These are phyloP conservation scores for Malurus elegans DNA, from an alignment of 2,113 vertebrate genomes.

Conservation along the genomic window DNA sequence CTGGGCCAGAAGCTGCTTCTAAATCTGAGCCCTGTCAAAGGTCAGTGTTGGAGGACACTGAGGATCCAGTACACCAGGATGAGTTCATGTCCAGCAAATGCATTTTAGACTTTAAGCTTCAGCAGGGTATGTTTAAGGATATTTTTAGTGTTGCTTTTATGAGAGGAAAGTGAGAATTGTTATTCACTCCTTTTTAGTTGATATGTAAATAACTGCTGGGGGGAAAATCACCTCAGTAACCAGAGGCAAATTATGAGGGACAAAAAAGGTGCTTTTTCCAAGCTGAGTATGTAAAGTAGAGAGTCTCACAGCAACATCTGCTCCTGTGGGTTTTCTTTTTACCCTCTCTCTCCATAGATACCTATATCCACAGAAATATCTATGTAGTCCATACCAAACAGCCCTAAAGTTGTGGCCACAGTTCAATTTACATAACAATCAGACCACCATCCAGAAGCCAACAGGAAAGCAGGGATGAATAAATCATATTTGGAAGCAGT, in stretches of 20 bases:
- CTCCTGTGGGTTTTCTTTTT: neutral
- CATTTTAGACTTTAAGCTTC: slow-evolving; percentile 25
- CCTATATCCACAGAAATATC: neutral
- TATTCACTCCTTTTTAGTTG: neutral
- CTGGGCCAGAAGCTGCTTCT: slow-evolving; percentile 2
- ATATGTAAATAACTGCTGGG: slow-evolving; percentile 22
- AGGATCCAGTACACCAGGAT: neutral
- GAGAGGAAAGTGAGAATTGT: neutral
- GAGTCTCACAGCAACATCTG: neutral
- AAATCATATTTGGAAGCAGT: neutral
- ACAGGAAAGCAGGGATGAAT: neutral
- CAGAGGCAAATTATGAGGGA: slow-evolving; percentile 5
- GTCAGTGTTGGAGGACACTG: neutral
- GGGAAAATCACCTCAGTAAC: neutral
- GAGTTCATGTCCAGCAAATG: neutral
- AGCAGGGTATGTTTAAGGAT: neutral
- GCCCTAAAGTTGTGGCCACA: neutral
- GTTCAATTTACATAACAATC: neutral
- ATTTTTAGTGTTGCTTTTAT: slow-evolving; percentile 23
- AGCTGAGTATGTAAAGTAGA: neutral
- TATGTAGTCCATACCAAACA: neutral
- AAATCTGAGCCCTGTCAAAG: slow-evolving; percentile 2
- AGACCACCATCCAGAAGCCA: neutral
- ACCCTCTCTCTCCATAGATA: neutral
- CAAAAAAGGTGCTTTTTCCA: neutral